Evolutionary conservation across 2,888 invertebrate genomes (phyloP), one percentile per base, ranked within the genome.

Genomic region (Thelaira solivaga): DNA sequence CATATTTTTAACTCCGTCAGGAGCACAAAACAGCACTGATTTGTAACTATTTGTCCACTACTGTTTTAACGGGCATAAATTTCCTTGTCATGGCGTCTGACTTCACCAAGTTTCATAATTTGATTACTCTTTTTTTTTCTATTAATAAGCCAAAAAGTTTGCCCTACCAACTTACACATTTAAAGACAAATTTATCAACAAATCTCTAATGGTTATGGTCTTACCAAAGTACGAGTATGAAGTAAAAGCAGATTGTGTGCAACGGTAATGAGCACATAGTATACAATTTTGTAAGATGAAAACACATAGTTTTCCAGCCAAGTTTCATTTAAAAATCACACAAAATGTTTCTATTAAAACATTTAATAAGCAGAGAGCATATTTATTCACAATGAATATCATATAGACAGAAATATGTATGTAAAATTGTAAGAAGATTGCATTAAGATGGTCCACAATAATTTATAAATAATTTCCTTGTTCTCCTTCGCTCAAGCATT

Each of bases 271-370:
- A 75, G 68, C 45, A 75, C 61, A 71, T 43, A 41, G 53, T 49
- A 59, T 51, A 41, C 59, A 75, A 75, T 75, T 75, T 68, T n/a
- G n/a, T n/a, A n/a, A n/a, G n/a, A 62, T 75, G 74, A 65, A 69
- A 74, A 71, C 65, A 61, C 78, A 78, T 69, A 62, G 61, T 39
- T 72, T 72, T 47, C 53, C 53, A 43, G 57, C 41, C 47, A 67
- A 64, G 31, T 41, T 55, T 16, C 24, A 34, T 24, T 24, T 26
- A 41, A 29, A 74, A 61, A n/a, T 24, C 61, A 67, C 24, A 39
- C 53, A 68, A 68, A 73, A 65, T 65, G 75, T 81, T 80, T 81
- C 78, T 80, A 81, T 81, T 81, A 81, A 78, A 80, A 80, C 76
- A 75, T 80, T 67, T 36, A 62, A 61, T 34, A 69, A 36, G 36